Percentiles rank a stretch among this genome's conserved stretches.
Conservation (phyloP, 1,140 invertebrate genomes). For the Gryon sp. region DNA sequence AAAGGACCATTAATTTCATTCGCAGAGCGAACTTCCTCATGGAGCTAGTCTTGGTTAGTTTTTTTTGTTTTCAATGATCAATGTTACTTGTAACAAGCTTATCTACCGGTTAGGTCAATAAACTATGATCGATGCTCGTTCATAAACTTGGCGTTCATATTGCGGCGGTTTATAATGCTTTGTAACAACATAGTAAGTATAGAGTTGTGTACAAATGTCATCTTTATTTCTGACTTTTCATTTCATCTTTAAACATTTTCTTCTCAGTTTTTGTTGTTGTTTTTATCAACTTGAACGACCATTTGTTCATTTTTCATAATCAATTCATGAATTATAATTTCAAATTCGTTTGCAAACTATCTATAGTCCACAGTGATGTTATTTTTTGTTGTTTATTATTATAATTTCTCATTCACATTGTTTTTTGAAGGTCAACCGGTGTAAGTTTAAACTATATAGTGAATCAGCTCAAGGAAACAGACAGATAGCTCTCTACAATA, state of each 20-base stretch:
- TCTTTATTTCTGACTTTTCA: background rate
- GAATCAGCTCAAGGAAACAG: constrained; percentile 29
- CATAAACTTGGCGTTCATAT: constrained; percentile 49
- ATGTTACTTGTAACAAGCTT: constrained; percentile 53
- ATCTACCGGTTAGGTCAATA: constrained; percentile 57
- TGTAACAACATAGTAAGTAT: constrained; percentile 41
- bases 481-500: constrained; percentile 27
- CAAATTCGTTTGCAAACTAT: constrained; percentile 7
- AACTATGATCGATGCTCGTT: constrained; percentile 59
- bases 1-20: constrained; percentile 48
- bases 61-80: constrained; percentile 47
- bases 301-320: too few relatives aligned
- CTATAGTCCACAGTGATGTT: too few relatives aligned
- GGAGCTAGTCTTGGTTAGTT: constrained; percentile 47
- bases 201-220: constrained; percentile 24
- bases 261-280: too few relatives aligned
- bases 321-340: constrained; percentile 15
- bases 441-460: constrained; percentile 25
- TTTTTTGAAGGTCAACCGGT: constrained; percentile 32
- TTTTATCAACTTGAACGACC: too few relatives aligned
- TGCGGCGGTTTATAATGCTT: constrained; percentile 38
- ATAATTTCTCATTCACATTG: constrained; percentile 17
- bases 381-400: too few relatives aligned
- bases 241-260: background rate
- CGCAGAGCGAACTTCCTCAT: constrained; percentile 42